Evolutionary conservation across 2,888 invertebrate species (phyloP).

Genomic region (Drosophila niveifrons): DNA sequence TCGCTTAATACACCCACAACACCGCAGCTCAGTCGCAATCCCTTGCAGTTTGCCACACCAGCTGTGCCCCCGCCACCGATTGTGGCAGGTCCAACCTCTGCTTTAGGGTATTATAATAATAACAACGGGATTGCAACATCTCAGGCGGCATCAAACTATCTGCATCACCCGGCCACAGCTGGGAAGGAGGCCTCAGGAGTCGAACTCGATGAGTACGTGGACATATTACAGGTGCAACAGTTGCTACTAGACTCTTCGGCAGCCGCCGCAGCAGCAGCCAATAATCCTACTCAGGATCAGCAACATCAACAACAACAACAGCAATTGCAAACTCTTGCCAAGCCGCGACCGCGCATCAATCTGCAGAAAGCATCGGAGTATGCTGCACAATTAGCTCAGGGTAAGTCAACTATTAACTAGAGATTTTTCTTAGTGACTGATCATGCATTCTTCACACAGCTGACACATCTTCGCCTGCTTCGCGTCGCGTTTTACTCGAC

Average conservation of each 20-base stretch:
- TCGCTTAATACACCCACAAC: slow-evolving; percentile 83
- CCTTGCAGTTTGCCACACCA: slow-evolving; percentile 63
- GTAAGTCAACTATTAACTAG: slow-evolving; percentile 61
- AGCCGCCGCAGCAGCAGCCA: slow-evolving; percentile 70
- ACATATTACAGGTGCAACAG: slow-evolving; percentile 93
- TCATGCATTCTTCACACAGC: slow-evolving; percentile 68
- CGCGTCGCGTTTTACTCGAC: slow-evolving; percentile 85
- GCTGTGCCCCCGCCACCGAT: slow-evolving; percentile 59
- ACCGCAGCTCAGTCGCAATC: slow-evolving; percentile 76
- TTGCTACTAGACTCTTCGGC: slow-evolving; percentile 87
- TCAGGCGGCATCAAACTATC: slow-evolving; percentile 27
- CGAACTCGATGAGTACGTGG: slow-evolving; percentile 91
- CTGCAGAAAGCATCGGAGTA: slow-evolving; percentile 85
- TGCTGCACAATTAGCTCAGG: slow-evolving; percentile 84
- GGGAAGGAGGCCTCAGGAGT: slow-evolving; percentile 46
- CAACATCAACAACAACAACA: slow-evolving; percentile 63
- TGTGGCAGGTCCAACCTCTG: slow-evolving; percentile 30
- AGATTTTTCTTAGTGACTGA: background rate
- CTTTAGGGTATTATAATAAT: slow-evolving; percentile 59
- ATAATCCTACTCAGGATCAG: slow-evolving; percentile 54
- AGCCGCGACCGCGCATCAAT: slow-evolving; percentile 84
- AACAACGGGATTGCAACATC: slow-evolving; percentile 2
- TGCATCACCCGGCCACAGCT: slow-evolving; percentile 30
- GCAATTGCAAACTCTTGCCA: slow-evolving; percentile 76
- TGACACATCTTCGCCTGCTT: slow-evolving; percentile 85